Base-by-base conservation (phyloP, 2,888 invertebrate species). In the Euclidia mi region DNA sequence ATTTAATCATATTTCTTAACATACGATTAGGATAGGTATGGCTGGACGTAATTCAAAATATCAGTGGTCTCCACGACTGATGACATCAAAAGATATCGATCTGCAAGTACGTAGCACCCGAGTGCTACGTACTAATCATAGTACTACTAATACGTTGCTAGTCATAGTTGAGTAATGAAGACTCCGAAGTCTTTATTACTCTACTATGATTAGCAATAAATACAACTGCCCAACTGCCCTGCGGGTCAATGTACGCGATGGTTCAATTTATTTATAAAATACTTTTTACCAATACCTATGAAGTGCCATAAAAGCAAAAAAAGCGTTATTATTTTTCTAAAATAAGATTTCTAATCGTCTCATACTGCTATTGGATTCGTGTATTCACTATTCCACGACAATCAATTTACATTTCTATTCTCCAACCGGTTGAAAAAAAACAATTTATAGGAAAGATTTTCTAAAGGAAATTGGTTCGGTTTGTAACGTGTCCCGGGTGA, bases 401-500 rank as follows among this genome's bases (percentile, higher is more conserved):
- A 40, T 18, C 31, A 48, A 40, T 34, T 25, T 35, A 35, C 10
- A 11, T 9, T 18, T 17, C 2, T 28, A 42, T 42, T 7, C 11
- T 28, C 11, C 25, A 29, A 12, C n/a, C 12, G 6, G 14, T 47
- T 38, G 37, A 38, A 10, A 38, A 9, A n/a, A 10, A 31, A 18
- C 7, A 18, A 37, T 14, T 17, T 29, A 14, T 29, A 29, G 17
- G 10, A 29, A 29, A 17, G 14, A 20, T 38, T 31, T 44, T 52
- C 15, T 47, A 53, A 44, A 65, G 58, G 47, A 69, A 64, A 70
- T 72, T 42, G 57, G 60, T 63, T 61, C 56, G 64, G 65, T 66
- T 65, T 69, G 71, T 59, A 67, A 65, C 71, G 71, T 72, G 69
- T 67, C 65, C 58, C 69, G 56, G 28, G 56, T 56, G 69, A 56